These are phyloP conservation scores for Danio jaintianensis DNA, from an alignment of 2,797 vertebrate genomes.

Conservation along the genomic window DNA sequence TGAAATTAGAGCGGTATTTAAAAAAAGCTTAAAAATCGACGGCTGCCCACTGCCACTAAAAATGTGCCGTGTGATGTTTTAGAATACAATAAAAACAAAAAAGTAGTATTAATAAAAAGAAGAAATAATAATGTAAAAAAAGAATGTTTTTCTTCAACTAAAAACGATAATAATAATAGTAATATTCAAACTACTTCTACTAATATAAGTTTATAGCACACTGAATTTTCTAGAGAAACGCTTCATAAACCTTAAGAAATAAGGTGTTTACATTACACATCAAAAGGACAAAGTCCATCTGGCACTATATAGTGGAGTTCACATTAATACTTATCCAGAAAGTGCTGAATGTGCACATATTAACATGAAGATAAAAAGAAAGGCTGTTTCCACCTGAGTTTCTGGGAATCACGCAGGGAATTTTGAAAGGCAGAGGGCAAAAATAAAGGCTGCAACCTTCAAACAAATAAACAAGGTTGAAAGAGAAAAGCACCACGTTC, in stretches of 20 bases:
- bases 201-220: too few relatives aligned
- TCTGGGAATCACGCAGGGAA: slow-evolving; percentile 1
- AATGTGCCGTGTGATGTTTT: background rate
- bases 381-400: slow-evolving; percentile 3
- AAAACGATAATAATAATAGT: background rate
- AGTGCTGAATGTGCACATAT: slow-evolving; percentile 12
- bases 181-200: too few relatives aligned
- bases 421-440: slow-evolving; percentile 18
- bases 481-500: background rate
- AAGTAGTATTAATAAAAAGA: background rate
- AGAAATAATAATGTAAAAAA: background rate
- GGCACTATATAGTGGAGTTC: background rate
- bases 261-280: slow-evolving; percentile 1
- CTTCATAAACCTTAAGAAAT: background rate
- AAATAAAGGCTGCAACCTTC: slow-evolving; percentile 34
- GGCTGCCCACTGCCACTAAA: background rate
- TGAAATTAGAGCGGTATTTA: slow-evolving; percentile 20
- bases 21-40: background rate
- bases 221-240: background rate
- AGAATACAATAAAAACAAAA: too few relatives aligned
- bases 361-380: slow-evolving; percentile 13
- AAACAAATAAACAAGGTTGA: slow-evolving; percentile 36
- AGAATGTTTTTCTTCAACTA: background rate
- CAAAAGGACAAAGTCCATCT: background rate
- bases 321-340: slow-evolving; percentile 16